Evolutionary conservation across 2,797 vertebrate genomes (phyloP).

Genomic region (Lutjanus argentimaculatus): DNA sequence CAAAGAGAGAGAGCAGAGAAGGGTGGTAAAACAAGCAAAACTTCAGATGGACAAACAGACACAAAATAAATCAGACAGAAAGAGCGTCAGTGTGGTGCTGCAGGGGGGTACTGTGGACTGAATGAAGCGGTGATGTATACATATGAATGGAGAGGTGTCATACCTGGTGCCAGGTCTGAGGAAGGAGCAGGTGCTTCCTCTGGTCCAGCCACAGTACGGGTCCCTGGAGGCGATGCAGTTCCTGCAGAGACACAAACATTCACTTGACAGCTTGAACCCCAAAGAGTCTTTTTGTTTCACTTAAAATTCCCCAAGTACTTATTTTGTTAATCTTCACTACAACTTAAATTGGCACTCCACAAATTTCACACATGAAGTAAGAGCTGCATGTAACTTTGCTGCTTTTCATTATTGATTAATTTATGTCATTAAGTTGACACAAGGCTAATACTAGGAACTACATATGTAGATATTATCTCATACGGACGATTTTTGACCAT

Average conservation of each 20-base stretch:
- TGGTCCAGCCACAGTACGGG: slow-evolving; percentile 96
- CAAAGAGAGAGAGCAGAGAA: background rate
- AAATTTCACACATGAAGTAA: background rate
- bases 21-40: slow-evolving; percentile 6
- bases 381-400: background rate
- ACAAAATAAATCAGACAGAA: slow-evolving; percentile 1
- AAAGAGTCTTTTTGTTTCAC: background rate
- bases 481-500: slow-evolving; percentile 4
- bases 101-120: background rate
- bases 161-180: slow-evolving; percentile 93
- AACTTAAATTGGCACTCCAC: background rate
- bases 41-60: background rate
- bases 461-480: too few relatives aligned
- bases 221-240: slow-evolving; percentile 94
- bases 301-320: background rate
- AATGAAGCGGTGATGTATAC: background rate
- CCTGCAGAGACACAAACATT: slow-evolving; percentile 77
- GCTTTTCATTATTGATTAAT: background rate
- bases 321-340: background rate
- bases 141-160: slow-evolving; percentile 16
- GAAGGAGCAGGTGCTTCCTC: slow-evolving; percentile 93
- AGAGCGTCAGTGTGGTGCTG: background rate
- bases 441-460: background rate
- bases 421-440: background rate
- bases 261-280: background rate